Percentiles rank a stretch among this genome's conserved stretches.
phyloP scores from a whole-genome alignment of 2,888 invertebrate species.

The Cryptus viduatorius region DNA sequence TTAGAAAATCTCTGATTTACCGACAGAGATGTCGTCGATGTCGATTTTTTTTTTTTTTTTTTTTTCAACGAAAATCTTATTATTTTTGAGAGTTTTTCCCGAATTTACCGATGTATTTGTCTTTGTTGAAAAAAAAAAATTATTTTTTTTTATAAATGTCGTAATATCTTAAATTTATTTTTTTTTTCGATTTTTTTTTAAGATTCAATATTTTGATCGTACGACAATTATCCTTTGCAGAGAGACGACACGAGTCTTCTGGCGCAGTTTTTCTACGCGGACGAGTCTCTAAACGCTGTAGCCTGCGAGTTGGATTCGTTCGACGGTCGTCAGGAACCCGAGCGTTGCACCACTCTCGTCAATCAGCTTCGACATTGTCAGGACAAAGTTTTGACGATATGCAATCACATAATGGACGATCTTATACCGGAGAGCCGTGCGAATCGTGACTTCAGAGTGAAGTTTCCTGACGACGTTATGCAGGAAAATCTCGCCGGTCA shows the following conservation, averaged over 20 bases:
- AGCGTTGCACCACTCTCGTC: conserved; percentile 97
- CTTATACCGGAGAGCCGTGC: conserved; percentile 94
- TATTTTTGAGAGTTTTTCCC: neutral
- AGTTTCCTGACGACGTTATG: conserved; percentile 99
- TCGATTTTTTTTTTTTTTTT: too few species aligned
- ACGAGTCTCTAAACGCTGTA: conserved; percentile 97
- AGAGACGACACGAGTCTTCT: conserved; percentile 96
- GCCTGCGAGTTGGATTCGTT: conserved; percentile 99
- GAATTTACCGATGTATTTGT: too few species aligned
- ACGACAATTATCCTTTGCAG: conserved; percentile 85
- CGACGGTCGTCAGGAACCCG: conserved; percentile 99
- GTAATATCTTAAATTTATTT: too few species aligned
- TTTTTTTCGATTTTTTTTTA: too few species aligned
- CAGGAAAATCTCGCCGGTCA: conserved; percentile 99
- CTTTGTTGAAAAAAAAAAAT: too few species aligned
- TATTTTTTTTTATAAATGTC: too few species aligned
- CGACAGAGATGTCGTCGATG: too few species aligned
- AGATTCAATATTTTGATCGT: too few species aligned
- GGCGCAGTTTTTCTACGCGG: conserved; percentile 99
- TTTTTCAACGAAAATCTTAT: too few species aligned
- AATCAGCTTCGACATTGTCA: conserved; percentile 97
- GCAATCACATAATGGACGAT: conserved; percentile 98
- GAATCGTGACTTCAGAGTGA: conserved; percentile 97
- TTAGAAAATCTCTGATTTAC: too few species aligned
- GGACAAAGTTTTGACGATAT: conserved; percentile 95